Evolutionary conservation across 2,888 invertebrate species (phyloP).

Genomic region (Furcula furcula): DNA sequence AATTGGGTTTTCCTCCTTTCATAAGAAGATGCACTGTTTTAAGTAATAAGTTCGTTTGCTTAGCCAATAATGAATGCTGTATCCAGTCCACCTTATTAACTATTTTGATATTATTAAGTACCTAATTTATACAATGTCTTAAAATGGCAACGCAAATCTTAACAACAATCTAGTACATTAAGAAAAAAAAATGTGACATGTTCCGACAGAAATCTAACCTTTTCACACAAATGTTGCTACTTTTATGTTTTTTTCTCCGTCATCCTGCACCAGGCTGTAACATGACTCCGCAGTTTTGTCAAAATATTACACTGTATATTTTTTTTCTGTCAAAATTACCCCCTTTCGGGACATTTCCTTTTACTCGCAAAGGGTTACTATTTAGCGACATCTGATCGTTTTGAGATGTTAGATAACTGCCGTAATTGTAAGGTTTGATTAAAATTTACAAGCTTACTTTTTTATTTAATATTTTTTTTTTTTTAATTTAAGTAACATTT

Average conservation of each 20-base stretch:
- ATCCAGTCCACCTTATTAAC: too few relatives aligned
- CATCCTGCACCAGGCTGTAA: constrained; percentile 49
- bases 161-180: too few relatives aligned
- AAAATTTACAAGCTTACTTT: constrained; percentile 16
- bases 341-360: constrained; percentile 42
- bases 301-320: constrained; percentile 71
- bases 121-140: too few relatives aligned
- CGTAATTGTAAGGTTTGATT: constrained; percentile 44
- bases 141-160: too few relatives aligned
- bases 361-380: constrained; percentile 43
- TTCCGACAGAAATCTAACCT: constrained; percentile 30
- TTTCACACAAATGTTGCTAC: constrained; percentile 14
- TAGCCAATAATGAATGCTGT: too few relatives aligned
- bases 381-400: constrained; percentile 55
- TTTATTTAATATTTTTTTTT: not conserved
- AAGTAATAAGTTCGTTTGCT: too few relatives aligned
- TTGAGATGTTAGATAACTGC: constrained; percentile 58
- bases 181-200: constrained; percentile 8
- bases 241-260: constrained; percentile 31
- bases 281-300: constrained; percentile 74
- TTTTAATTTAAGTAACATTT: too few relatives aligned
- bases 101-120: too few relatives aligned
- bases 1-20: too few relatives aligned
- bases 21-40: too few relatives aligned
- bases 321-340: constrained; percentile 60